Conservation (phyloP, 53 echinoderm and acorn worm genomes). For the Antedon mediterranea region DNA sequence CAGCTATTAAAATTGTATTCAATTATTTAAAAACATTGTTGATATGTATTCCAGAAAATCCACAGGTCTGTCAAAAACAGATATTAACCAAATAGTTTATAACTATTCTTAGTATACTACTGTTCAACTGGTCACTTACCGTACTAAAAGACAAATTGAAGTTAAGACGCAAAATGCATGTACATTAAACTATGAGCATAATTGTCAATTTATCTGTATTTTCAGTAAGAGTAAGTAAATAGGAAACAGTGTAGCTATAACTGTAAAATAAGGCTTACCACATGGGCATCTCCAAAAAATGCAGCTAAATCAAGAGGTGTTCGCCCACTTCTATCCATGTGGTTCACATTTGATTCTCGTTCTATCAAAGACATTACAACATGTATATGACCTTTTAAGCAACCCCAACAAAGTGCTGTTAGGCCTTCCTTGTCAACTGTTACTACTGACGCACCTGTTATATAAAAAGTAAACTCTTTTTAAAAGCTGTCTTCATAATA, state of each 20-base stretch:
- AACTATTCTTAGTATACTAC: too few species aligned
- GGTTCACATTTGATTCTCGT: slow-evolving; percentile 67
- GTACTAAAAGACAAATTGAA: neutral
- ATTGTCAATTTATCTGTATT: too few species aligned
- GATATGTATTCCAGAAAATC: too few species aligned
- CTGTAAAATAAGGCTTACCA: slow-evolving; percentile 42
- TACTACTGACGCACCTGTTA: slow-evolving; percentile 67
- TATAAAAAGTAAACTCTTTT: neutral
- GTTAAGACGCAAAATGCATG: neutral
- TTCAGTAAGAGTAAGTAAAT: too few species aligned
- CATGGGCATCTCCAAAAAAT: slow-evolving; percentile 96
- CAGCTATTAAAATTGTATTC: too few species aligned
- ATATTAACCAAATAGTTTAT: too few species aligned
- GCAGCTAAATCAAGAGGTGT: slow-evolving; percentile 90
- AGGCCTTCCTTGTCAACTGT: slow-evolving; percentile 81
- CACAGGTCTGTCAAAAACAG: too few species aligned
- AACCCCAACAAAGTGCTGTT: slow-evolving; percentile 94
- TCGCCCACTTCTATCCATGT: slow-evolving; percentile 80
- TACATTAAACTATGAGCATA: neutral
- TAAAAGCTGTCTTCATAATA: too few species aligned
- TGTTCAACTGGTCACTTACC: too few species aligned
- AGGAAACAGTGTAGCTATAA: too few species aligned
- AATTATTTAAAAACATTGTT: too few species aligned
- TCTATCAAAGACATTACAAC: slow-evolving; percentile 86
- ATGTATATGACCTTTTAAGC: slow-evolving; percentile 87